These are phyloP conservation scores for Drosophila acutilabella DNA, from an alignment of 2,888 invertebrate species.

Conservation along the genomic window DNA sequence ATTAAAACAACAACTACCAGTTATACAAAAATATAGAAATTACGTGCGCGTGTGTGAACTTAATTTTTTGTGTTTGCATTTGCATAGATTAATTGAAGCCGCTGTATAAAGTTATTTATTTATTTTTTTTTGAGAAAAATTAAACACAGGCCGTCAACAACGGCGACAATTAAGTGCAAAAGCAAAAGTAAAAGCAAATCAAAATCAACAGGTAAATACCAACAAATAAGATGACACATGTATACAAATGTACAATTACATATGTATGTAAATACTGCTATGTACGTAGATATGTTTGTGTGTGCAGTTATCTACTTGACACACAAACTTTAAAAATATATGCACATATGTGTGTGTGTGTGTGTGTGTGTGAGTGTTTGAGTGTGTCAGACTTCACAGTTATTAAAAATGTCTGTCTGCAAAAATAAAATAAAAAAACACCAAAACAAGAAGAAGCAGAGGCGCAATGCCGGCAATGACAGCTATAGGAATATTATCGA, in stretches of 20 bases:
- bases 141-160: conserved; percentile 24
- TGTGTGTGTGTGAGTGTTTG: conserved; percentile 1
- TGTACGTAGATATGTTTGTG: conserved; percentile 1
- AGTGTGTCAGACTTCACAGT: conserved; percentile 34
- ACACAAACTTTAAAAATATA: conserved; percentile 13
- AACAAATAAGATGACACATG: conserved; percentile 52
- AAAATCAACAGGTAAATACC: conserved; percentile 73
- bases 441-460: conserved; percentile 8
- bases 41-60: conserved; percentile 57
- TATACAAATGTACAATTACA: conserved; percentile 21
- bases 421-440: conserved; percentile 18
- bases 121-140: conserved; percentile 2
- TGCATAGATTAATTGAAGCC: conserved; percentile 44
- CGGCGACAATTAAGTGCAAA: conserved; percentile 42
- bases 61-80: conserved; percentile 34
- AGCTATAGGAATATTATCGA: conserved; percentile 26
- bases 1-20: conserved; percentile 20
- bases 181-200: conserved; percentile 49
- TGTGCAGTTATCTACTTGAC: conserved; percentile 26
- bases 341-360: conserved; percentile 4
- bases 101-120: conserved; percentile 23
- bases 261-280: conserved; percentile 4
- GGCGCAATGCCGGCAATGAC: conserved; percentile 49
- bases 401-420: conserved; percentile 69
- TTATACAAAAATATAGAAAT: conserved; percentile 23